Evolutionary conservation across 2,113 vertebrate species (phyloP).

Genomic region (Oophaga pumilio): DNA sequence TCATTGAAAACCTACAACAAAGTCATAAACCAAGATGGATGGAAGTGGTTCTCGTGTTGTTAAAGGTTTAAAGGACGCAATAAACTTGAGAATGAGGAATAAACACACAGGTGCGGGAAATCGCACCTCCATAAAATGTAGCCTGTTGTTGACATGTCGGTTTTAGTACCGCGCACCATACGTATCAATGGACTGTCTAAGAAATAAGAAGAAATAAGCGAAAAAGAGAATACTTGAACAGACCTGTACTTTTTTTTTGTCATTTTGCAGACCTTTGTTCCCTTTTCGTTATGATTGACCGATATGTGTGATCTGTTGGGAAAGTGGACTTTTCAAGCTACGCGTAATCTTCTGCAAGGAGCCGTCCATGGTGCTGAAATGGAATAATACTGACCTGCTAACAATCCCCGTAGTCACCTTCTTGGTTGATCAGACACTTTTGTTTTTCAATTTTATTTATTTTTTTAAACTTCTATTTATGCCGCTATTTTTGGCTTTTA

Average conservation of each 20-base stretch:
- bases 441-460: too few species aligned
- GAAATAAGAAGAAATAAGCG: neutral
- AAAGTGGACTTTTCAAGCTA: neutral
- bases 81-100: slow-evolving; percentile 48
- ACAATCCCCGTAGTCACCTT: too few species aligned
- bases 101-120: slow-evolving; percentile 40
- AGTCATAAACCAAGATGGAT: slow-evolving; percentile 51
- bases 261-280: neutral
- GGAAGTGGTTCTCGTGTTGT: slow-evolving; percentile 48
- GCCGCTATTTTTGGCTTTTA: too few species aligned
- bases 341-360: neutral
- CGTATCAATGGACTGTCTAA: neutral
- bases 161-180: neutral
- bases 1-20: slow-evolving; percentile 48
- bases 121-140: slow-evolving; percentile 34
- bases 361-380: neutral
- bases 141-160: slow-evolving; percentile 16
- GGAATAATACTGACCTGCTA: neutral
- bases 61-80: slow-evolving; percentile 51
- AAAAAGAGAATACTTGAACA: neutral
- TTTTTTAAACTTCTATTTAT: too few species aligned
- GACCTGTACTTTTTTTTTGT: neutral
- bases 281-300: neutral
- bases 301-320: neutral
- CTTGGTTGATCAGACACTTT: too few species aligned